phyloP scores from a whole-genome alignment of 2,797 vertebrate genomes.

The Pseudochromis fuscus region DNA sequence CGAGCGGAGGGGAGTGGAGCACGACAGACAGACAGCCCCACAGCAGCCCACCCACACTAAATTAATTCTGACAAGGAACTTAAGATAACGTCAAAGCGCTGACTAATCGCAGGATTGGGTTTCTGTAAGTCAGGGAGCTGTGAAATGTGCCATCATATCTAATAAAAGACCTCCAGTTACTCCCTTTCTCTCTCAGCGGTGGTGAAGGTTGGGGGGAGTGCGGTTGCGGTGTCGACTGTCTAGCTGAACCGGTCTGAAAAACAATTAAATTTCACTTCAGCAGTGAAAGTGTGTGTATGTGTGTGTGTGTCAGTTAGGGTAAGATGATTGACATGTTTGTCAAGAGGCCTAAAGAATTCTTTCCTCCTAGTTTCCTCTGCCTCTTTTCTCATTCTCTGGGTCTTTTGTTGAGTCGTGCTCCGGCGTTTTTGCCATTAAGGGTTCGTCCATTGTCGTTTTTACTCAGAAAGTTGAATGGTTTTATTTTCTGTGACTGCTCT shows the following conservation, averaged over 20 bases:
- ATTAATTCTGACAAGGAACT: constrained; percentile 88
- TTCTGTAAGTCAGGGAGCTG: constrained; percentile 86
- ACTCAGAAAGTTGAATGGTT: constrained; percentile 66
- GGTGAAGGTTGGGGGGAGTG: constrained; percentile 51
- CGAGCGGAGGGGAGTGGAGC: constrained; percentile 70
- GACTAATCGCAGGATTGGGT: constrained; percentile 88
- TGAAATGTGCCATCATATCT: constrained; percentile 87
- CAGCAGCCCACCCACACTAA: constrained; percentile 85
- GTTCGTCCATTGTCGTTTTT: constrained; percentile 74
- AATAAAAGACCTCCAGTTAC: constrained; percentile 85
- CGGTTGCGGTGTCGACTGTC: constrained; percentile 62
- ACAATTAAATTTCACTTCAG: constrained; percentile 77
- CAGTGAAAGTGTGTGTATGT: constrained; percentile 41
- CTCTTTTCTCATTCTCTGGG: constrained; percentile 57
- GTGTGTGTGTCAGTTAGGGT: constrained; percentile 45
- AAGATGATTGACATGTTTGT: constrained; percentile 78
- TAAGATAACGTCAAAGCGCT: constrained; percentile 87
- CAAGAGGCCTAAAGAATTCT: constrained; percentile 74
- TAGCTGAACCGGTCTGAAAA: constrained; percentile 69
- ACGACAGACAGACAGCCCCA: constrained; percentile 79
- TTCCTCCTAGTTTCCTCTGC: constrained; percentile 68
- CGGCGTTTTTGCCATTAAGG: constrained; percentile 74
- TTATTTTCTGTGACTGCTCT: constrained; percentile 76
- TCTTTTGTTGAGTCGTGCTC: constrained; percentile 74
- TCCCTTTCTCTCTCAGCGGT: constrained; percentile 71